A percentile compares a stretch with the other conserved stretches of the same genome.
Conservation (phyloP, 2,888 invertebrate genomes). For the Mythimna loreyi region DNA sequence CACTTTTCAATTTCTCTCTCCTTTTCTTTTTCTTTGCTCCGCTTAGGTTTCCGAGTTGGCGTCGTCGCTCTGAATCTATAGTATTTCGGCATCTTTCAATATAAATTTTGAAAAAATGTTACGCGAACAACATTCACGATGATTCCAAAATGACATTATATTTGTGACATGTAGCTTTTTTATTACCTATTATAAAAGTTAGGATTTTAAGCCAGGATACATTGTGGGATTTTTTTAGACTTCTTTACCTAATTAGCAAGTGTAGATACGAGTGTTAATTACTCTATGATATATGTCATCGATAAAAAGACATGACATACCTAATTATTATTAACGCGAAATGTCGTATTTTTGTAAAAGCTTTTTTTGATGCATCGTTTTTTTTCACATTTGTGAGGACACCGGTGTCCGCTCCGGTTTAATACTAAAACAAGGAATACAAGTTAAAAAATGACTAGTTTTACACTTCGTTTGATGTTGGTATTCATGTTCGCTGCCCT, state of each 20-base stretch:
- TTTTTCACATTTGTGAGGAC: too few relatives aligned
- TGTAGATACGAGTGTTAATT: not conserved
- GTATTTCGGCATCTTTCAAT: constrained; percentile 86
- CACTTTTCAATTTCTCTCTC: constrained; percentile 76
- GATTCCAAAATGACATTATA: constrained; percentile 70
- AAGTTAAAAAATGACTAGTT: constrained; percentile 42
- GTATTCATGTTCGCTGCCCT: constrained; percentile 55
- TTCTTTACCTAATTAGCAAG: too few relatives aligned
- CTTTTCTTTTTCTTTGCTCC: constrained; percentile 75
- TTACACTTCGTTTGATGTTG: constrained; percentile 58
- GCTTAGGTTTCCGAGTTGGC: constrained; percentile 79
- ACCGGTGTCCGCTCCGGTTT: too few relatives aligned
- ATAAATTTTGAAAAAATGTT: constrained; percentile 78
- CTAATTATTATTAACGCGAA: not conserved
- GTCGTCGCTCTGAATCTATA: constrained; percentile 85
- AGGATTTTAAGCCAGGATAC: constrained; percentile 16
- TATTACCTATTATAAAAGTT: constrained; percentile 10
- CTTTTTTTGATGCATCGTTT: constrained; percentile 21
- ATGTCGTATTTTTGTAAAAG: constrained; percentile 30
- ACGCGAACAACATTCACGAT: constrained; percentile 54
- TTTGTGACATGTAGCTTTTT: constrained; percentile 49
- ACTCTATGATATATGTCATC: too few relatives aligned
- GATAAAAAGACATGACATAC: too few relatives aligned
- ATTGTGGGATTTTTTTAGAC: constrained; percentile 1
- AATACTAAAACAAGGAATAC: not conserved